A percentile compares a stretch with the other conserved stretches of the same genome.
These are phyloP conservation scores for Micropoecilia bifurca DNA, from an alignment of 2,797 vertebrate genomes.

Conservation along the genomic window DNA sequence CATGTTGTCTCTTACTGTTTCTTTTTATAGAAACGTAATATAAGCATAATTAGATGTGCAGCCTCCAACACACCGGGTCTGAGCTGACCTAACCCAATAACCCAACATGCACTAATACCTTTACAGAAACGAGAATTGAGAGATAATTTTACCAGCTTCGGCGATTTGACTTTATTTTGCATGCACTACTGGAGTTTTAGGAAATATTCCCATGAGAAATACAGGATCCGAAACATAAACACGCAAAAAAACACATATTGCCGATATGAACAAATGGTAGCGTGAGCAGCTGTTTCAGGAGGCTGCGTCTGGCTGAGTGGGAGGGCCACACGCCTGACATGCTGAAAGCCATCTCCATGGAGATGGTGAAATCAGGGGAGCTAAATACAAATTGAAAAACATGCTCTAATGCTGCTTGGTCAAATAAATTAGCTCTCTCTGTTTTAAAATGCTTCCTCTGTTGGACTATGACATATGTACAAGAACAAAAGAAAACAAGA, in stretches of 20 bases:
- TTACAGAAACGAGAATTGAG: conserved; percentile 3
- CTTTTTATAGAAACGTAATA: conserved; percentile 38
- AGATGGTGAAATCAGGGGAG: conserved; percentile 53
- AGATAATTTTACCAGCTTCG: neutral
- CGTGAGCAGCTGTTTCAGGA: conserved; percentile 28
- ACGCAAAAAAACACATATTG: conserved; percentile 10
- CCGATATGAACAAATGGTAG: conserved; percentile 17
- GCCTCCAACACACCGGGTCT: conserved; percentile 1
- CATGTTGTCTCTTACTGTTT: conserved; percentile 23
- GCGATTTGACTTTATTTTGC: neutral
- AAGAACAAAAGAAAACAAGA: neutral
- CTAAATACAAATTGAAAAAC: conserved; percentile 36
- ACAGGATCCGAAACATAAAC: neutral
- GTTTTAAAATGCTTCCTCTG: conserved; percentile 1
- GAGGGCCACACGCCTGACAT: conserved; percentile 50
- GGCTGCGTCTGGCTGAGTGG: conserved; percentile 30
- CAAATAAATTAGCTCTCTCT: conserved; percentile 17
- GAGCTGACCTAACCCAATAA: conserved; percentile 16
- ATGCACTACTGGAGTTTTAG: conserved; percentile 3
- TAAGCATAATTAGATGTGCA: conserved; percentile 30
- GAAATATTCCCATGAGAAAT: neutral
- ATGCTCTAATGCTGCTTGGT: conserved; percentile 25
- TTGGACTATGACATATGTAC: neutral
- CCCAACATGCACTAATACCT: conserved; percentile 4
- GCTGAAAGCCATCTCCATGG: conserved; percentile 64